Evolutionary conservation across 2,888 invertebrate species (phyloP).

Genomic region (Melinopterus prodromus): DNA sequence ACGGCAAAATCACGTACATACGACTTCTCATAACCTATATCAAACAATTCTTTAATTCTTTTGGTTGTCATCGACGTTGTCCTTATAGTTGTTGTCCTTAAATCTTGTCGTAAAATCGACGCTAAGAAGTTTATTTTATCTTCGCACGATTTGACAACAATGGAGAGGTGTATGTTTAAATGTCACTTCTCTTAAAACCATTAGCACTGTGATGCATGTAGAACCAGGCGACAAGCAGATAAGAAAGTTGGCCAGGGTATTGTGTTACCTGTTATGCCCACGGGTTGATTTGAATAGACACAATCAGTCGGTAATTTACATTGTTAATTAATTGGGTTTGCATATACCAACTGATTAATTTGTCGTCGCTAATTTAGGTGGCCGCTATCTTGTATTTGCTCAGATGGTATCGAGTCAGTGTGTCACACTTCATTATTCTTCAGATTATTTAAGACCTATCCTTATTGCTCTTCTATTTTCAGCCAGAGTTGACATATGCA

Average conservation of each 20-base stretch:
- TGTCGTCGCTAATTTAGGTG: background rate
- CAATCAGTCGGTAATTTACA: background rate
- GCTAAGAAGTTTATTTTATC: background rate
- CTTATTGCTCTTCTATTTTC: too few species aligned
- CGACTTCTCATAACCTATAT: background rate
- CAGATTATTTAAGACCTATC: background rate
- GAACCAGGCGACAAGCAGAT: background rate
- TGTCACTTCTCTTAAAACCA: background rate
- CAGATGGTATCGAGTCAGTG: background rate
- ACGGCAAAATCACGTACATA: background rate
- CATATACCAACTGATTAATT: background rate
- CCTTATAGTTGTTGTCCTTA: too few species aligned
- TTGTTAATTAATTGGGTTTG: background rate
- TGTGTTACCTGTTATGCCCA: background rate
- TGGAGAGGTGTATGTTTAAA: background rate
- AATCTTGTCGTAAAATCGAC: background rate
- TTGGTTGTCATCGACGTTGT: background rate
- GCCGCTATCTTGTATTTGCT: background rate
- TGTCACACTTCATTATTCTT: background rate
- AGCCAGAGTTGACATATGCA: too few species aligned
- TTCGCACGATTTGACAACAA: background rate
- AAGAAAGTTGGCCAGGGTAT: background rate
- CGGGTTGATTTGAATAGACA: background rate
- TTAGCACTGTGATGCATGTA: background rate
- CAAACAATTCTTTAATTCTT: background rate